phyloP scores from a whole-genome alignment of 2,888 invertebrate genomes.

The Zaprionus bogoriensis region DNA sequence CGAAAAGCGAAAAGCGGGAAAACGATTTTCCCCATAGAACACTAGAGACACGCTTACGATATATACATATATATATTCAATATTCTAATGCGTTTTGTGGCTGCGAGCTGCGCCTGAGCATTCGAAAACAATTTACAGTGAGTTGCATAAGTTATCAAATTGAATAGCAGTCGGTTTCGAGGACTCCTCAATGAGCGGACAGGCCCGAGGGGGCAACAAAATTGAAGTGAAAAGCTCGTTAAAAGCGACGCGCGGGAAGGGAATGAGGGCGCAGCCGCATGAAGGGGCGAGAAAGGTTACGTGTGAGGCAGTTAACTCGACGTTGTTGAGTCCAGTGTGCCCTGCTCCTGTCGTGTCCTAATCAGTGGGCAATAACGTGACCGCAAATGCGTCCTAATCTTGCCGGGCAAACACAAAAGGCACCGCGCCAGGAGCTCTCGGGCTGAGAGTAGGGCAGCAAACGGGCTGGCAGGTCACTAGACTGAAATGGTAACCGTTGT shows the following conservation, averaged over 20 bases:
- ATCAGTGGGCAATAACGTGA: constrained; percentile 79
- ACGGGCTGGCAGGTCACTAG: constrained; percentile 69
- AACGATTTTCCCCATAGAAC: background rate
- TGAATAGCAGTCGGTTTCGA: constrained; percentile 21
- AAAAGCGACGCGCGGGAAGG: constrained; percentile 31
- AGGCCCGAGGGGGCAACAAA: constrained; percentile 21
- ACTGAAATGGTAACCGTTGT: constrained; percentile 65
- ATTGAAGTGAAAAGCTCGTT: constrained; percentile 70
- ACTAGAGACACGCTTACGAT: background rate
- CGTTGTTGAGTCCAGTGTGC: background rate
- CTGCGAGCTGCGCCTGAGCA: constrained; percentile 45
- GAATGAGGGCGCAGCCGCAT: background rate
- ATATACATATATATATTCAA: constrained; percentile 20
- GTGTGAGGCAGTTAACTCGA: constrained; percentile 62
- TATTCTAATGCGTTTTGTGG: constrained; percentile 65
- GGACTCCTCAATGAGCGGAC: background rate
- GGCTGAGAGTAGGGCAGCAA: background rate
- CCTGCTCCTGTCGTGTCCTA: constrained; percentile 58
- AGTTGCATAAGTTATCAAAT: constrained; percentile 68
- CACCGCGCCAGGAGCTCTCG: constrained; percentile 20
- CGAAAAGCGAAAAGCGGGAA: constrained; percentile 5
- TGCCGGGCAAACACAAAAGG: constrained; percentile 53
- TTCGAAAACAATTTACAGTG: constrained; percentile 38
- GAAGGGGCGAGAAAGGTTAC: constrained; percentile 34
- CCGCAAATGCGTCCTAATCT: constrained; percentile 75